Evolutionary conservation across 2,888 invertebrate species (phyloP), one percentile per base, ranked within the genome.

Genomic region (Ophion ventricosus): DNA sequence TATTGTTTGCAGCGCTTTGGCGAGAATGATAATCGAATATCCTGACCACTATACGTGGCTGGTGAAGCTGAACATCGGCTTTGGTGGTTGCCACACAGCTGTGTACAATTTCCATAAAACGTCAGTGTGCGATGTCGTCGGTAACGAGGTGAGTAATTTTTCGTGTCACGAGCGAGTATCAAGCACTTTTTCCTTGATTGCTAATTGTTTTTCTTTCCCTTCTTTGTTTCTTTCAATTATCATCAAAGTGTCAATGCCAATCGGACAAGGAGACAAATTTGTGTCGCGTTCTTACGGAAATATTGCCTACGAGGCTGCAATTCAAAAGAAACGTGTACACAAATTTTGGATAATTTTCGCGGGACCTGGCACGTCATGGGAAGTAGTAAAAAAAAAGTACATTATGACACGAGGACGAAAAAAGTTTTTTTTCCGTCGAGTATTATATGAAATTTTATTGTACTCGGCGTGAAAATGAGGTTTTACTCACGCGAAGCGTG

Each of bases 1-100:
- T 8, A 54, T 70, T 57, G 29, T 69, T 40, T 66, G 2, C 74
- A 57, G 72, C 35, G 84, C 73, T 74, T 76, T 89, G 49, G 81
- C 87, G 8, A 75, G 59, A 69, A 82, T 88, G 86, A 85, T 86
- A 40, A 82, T 84, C 14, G 57, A 69, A 57, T 84, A 77, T 80
- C 83, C 83, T 7, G 54, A 29, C 5, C 67, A 83, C 40, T 63
- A 67, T 43, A 84, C 79, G 35, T 88, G 88, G 88, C 49, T 88
- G 29, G 64, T 88, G 20, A 88, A 88, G 84, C 80, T 89, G 72
- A 87, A 89, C 83, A 80, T 83, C 26, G 89, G 89, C 57, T 87
- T 87, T 56, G 81, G 83, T 74, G 87, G 88, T 54, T 79, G 85
- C 80, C 88, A 89, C 64, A 89, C 86, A 3, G 86, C 73, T 11